Conservation (phyloP, 2,113 vertebrate genomes). For the Stigmatopora argus region DNA sequence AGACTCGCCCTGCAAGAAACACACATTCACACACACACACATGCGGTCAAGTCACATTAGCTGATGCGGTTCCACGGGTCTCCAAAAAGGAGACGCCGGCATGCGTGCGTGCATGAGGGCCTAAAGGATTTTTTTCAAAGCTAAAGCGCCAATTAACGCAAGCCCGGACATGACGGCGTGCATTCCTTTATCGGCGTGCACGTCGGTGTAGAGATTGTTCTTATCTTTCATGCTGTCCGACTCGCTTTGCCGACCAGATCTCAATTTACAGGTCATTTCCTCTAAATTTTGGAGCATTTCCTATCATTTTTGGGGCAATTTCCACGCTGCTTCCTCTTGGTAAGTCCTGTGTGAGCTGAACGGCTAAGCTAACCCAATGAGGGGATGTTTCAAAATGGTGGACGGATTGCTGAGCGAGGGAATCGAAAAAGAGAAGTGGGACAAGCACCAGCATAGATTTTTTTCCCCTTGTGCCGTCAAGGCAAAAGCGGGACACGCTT, state of each 20-base stretch:
- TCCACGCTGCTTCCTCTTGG: background rate
- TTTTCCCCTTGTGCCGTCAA: background rate
- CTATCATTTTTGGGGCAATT: no score
- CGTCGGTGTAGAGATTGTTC: slow-evolving; percentile 1
- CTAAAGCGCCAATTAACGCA: slow-evolving; percentile 30
- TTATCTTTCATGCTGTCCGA: background rate
- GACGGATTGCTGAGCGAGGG: background rate
- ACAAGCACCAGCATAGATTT: slow-evolving; percentile 1
- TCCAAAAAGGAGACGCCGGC: background rate
- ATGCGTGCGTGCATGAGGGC: background rate
- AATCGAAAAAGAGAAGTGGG: slow-evolving; percentile 37
- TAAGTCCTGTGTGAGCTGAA: slow-evolving; percentile 33
- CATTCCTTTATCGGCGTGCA: slow-evolving; percentile 49
- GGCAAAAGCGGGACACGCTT: slow-evolving; percentile 30
- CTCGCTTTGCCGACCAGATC: background rate
- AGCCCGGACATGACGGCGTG: slow-evolving; percentile 54
- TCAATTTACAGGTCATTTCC: no score
- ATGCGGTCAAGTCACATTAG: slow-evolving; percentile 1
- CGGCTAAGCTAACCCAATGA: background rate
- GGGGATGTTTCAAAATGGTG: background rate
- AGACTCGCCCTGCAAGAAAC: slow-evolving; percentile 83
- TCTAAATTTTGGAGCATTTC: no score
- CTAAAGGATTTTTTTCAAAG: slow-evolving; percentile 7
- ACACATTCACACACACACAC: slow-evolving; percentile 1
- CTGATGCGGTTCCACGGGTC: background rate